Evolutionary conservation across 2,888 invertebrate species (phyloP).

Genomic region (Blastobasis adustella): DNA sequence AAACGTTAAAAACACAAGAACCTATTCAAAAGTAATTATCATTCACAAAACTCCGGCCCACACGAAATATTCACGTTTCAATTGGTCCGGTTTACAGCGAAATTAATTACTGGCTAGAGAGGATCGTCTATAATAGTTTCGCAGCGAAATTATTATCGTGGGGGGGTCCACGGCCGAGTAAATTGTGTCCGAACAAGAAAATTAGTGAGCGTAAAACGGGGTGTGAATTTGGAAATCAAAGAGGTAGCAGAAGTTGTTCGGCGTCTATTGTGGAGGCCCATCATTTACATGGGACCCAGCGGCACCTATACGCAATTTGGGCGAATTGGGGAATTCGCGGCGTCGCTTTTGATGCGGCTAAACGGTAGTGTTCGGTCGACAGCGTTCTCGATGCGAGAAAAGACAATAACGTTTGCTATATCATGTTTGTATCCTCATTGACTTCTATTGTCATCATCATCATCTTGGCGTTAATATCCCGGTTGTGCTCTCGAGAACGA

Average conservation of each 20-base stretch:
- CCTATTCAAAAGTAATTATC: conserved; percentile 57
- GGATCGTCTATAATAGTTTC: conserved; percentile 73
- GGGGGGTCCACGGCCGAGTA: conserved; percentile 52
- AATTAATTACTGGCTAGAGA: conserved; percentile 72
- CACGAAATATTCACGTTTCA: conserved; percentile 70
- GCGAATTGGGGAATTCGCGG: conserved; percentile 38
- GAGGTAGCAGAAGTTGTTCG: conserved; percentile 57
- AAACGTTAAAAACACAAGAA: conserved; percentile 44
- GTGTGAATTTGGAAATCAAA: conserved; percentile 72
- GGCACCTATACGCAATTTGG: conserved; percentile 50
- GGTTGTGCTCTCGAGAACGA: no score
- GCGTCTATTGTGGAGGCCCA: conserved; percentile 58
- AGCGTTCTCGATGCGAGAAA: no score
- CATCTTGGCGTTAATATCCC: no score
- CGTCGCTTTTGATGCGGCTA: conserved; percentile 35
- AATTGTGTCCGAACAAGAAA: conserved; percentile 75
- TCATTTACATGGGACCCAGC: conserved; percentile 62
- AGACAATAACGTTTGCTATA: no score
- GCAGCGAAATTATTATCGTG: conserved; percentile 69
- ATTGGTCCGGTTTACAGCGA: conserved; percentile 70
- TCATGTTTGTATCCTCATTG: no score
- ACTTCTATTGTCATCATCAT: no score
- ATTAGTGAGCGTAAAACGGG: conserved; percentile 74
- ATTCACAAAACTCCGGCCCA: conserved; percentile 61
- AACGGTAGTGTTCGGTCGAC: conserved; percentile 6